Base-by-base conservation (phyloP, 2,797 vertebrate genomes). In the Pteropus rufus region DNA sequence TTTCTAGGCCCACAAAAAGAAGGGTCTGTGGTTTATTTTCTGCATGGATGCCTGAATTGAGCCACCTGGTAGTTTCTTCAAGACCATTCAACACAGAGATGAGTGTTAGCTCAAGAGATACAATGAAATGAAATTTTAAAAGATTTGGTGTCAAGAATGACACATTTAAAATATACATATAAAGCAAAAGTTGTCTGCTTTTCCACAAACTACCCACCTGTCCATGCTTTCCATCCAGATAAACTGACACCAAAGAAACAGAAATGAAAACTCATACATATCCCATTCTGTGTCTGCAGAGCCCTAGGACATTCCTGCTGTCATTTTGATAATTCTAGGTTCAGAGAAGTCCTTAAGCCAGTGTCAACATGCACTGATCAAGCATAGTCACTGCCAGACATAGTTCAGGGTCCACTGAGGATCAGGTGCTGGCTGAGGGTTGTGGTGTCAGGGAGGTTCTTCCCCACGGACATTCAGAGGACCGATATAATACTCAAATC, bases 381-480 rank as follows among this genome's bases (percentile, higher is more conserved):
- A 11, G 24, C 39, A 31, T 0, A 1, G 69, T 58, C 60, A 26
- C 6, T 0, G 0, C n/a, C 2, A 6, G 39, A 23, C 31, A 23
- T 58, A 29, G 49, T 0, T 49, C 36, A 14, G 29, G 3, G 69
- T 3, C 29, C 1, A 2, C 7, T 0, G 36, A 29, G 6, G 10
- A 7, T 2, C 52, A n/a, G 70, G 56, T 1, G 21, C 34, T 15
- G 76, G 75, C 29, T 2, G 7, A 7, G 10, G 41, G 15, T 16
- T n/a, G 2, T 0, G 49, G 29, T 4, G 36, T 26, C 86, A 2
- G 15, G 34, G 24, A 41, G 31, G 2, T 3, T 21, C n/a, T 49
- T 19, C 49, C 1, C 0, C 1, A 0, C 2, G 24, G 52, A 3
- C 58, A 29, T 1, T 0, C 0, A 21, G 36, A 67, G 15, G 29